Evolutionary conservation across 2,888 invertebrate species (phyloP), one percentile per base, ranked within the genome.

Genomic region (Ormyrus thymus): DNA sequence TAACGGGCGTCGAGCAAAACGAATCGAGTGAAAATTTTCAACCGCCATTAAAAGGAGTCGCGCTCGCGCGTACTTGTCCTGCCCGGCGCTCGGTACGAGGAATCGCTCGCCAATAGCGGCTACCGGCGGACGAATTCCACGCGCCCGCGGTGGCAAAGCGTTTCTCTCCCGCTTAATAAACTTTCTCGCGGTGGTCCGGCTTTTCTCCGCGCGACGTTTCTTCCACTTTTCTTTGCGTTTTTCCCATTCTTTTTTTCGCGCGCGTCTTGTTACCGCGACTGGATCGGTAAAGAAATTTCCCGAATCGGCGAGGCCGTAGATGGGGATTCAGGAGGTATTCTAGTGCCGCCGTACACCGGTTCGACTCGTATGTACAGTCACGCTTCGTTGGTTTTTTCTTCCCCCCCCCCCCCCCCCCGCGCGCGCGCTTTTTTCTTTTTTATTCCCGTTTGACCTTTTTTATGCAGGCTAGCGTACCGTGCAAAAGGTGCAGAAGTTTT

Each of bases 321-420:
- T 70, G 72, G 77, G 55, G 13, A 53, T 48, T 13, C 46, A 1
- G 50, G 64, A n/a, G 74, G 48, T 56, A n/a, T 15, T 29, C n/a
- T n/a, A 64, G 50, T 29, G 29, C 48, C 62, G 45, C 50, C n/a
- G 29, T 9, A 59, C 78, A 74, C 69, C 78, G 69, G 70, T 65
- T 75, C 79, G 43, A 79, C 74, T 74, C 71, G 78, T 15, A n/a
- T 61, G 43, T 64, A 76, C 72, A 59, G 77, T 77, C 71, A 77
- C 77, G 66, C 72, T 77, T 72, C 65, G 66, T 68, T 29, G 69
- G 65, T 78, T 76, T 71, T 70, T 50, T 29, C 70, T 61, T n/a
- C 55, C 51, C n/a, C n/a, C n/a, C n/a, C n/a, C n/a, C n/a, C n/a
- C n/a, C n/a, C n/a, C n/a, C n/a, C n/a, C n/a, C n/a, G n/a, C n/a